These are phyloP conservation scores for Crambe crambe DNA, from an alignment of 37 sponge, comb jelly and placozoan species.

Conservation along the genomic window DNA sequence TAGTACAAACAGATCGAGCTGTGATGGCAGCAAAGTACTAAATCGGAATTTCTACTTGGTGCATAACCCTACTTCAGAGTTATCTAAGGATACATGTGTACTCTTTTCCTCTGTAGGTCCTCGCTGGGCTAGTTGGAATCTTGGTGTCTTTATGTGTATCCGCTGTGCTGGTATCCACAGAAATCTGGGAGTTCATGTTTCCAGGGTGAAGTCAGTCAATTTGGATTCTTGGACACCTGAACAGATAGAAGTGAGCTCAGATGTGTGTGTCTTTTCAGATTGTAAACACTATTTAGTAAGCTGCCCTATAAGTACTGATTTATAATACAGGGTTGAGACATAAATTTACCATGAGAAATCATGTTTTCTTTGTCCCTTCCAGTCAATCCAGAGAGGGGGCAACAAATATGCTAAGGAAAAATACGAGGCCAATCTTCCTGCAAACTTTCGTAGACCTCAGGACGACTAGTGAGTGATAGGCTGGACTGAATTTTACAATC, in stretches of 20 bases:
- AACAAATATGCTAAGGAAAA: slow-evolving; percentile 68
- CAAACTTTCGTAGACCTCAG: slow-evolving; percentile 78
- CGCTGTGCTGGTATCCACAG: slow-evolving; percentile 98
- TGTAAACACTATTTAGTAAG: too few relatives aligned
- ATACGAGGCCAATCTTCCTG: slow-evolving; percentile 84
- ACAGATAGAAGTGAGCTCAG: slow-evolving; percentile 79
- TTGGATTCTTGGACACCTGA: slow-evolving; percentile 97
- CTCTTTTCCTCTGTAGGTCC: slow-evolving; percentile 64
- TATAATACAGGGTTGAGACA: too few relatives aligned
- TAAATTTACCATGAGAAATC: too few relatives aligned
- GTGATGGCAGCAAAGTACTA: too few relatives aligned
- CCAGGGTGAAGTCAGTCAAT: slow-evolving; percentile 92
- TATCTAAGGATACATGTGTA: too few relatives aligned
- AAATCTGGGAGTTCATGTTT: slow-evolving; percentile 93
- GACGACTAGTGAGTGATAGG: slow-evolving; percentile 82
- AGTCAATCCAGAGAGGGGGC: slow-evolving; percentile 86
- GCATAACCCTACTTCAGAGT: too few relatives aligned
- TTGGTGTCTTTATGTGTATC: slow-evolving; percentile 95
- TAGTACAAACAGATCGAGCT: too few relatives aligned
- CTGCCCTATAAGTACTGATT: too few relatives aligned
- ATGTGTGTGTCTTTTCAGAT: not conserved
- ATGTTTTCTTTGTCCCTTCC: too few relatives aligned
- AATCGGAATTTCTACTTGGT: too few relatives aligned
- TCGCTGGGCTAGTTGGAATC: slow-evolving; percentile 96
- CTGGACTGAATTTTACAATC: too few relatives aligned